Evolutionary conservation across 2,113 vertebrate genomes (phyloP).

Genomic region (Mungos mungo): DNA sequence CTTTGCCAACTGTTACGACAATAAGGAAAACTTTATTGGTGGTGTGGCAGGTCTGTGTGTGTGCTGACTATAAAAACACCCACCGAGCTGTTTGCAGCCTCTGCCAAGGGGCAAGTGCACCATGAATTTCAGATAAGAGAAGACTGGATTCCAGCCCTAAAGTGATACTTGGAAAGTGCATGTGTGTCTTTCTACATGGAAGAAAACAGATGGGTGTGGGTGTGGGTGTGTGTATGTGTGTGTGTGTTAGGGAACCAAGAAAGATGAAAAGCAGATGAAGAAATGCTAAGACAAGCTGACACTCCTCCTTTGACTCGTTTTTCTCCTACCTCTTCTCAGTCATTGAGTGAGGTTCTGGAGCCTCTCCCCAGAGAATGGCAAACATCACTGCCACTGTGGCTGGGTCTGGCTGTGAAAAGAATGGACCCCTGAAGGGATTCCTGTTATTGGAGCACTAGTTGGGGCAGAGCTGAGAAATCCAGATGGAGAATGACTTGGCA

Average conservation of each 20-base stretch:
- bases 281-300: background rate
- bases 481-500: conserved; percentile 1
- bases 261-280: background rate
- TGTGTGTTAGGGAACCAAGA: background rate
- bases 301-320: background rate
- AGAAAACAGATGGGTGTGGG: background rate
- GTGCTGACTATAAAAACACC: conserved; percentile 62
- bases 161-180: background rate
- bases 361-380: background rate
- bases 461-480: background rate
- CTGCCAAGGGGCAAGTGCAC: conserved; percentile 46
- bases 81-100: background rate
- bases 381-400: background rate
- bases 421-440: background rate
- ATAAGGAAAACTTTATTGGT: conserved; percentile 80
- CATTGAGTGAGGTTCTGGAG: background rate
- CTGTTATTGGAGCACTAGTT: background rate
- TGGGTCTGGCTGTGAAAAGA: background rate
- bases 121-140: conserved; percentile 53
- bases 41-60: conserved; percentile 40
- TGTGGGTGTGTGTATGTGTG: background rate
- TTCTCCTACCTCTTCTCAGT: background rate
- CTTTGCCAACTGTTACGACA: conserved; percentile 78
- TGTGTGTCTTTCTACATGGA: background rate
- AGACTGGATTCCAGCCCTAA: conserved; percentile 38